phyloP scores from a whole-genome alignment of 2,888 invertebrate genomes.

The Chloroclysta siterata region DNA sequence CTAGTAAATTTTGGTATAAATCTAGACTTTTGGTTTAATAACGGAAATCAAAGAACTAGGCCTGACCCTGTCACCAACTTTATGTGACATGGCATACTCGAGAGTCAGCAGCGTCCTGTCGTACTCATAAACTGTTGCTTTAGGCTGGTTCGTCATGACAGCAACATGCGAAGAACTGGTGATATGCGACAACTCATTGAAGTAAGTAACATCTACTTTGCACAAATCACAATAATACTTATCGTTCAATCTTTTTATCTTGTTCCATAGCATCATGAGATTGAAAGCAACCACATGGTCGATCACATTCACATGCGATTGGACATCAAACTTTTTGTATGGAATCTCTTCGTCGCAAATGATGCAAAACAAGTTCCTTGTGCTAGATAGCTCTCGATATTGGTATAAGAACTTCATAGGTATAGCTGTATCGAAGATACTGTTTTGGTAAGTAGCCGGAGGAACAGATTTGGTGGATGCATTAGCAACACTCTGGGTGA shows the following conservation, averaged over 20 bases:
- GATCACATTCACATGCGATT: slow-evolving; percentile 19
- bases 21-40: slow-evolving; percentile 7
- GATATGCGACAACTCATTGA: slow-evolving; percentile 32
- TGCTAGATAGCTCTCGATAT: slow-evolving; percentile 23
- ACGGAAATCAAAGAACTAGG: slow-evolving; percentile 20
- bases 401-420: slow-evolving; percentile 32
- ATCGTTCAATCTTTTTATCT: slow-evolving; percentile 31
- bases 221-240: slow-evolving; percentile 35
- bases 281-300: slow-evolving; percentile 34
- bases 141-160: slow-evolving; percentile 16
- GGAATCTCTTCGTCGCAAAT: slow-evolving; percentile 33
- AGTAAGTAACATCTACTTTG: slow-evolving; percentile 32
- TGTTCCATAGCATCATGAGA: slow-evolving; percentile 37
- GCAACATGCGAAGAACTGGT: slow-evolving; percentile 5
- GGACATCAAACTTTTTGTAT: slow-evolving; percentile 12
- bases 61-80: slow-evolving; percentile 25
- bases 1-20: not conserved
- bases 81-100: slow-evolving; percentile 32
- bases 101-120: slow-evolving; percentile 27
- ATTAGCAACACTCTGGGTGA: slow-evolving; percentile 8
- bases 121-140: slow-evolving; percentile 33
- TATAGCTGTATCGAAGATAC: slow-evolving; percentile 21
- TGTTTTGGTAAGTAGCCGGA: not conserved
- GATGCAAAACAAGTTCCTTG: slow-evolving; percentile 23
- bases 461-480: slow-evolving; percentile 5